Conservation (phyloP, 2,888 invertebrate genomes). For the Mamestra brassicae region DNA sequence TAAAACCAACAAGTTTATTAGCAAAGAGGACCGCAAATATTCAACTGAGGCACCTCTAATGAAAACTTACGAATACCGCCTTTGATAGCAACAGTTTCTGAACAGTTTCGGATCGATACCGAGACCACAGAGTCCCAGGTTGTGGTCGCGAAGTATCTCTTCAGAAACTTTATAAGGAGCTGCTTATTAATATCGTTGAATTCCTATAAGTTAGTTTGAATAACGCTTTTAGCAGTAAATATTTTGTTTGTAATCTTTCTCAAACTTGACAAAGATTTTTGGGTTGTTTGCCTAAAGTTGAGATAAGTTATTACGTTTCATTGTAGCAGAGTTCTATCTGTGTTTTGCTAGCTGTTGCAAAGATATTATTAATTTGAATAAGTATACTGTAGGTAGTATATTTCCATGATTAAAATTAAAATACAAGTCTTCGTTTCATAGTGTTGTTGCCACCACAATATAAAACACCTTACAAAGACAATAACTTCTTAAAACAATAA, state of each 20-base stretch:
- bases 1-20: constrained; percentile 49
- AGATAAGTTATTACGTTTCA: neutral
- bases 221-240: neutral
- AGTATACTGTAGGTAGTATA: neutral
- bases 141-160: constrained; percentile 9
- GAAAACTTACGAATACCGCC: constrained; percentile 39
- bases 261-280: constrained; percentile 1
- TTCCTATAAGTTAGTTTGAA: constrained; percentile 6
- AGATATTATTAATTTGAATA: neutral
- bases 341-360: neutral
- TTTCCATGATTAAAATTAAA: neutral
- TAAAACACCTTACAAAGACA: neutral
- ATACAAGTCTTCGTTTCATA: neutral
- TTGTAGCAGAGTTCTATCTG: neutral
- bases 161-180: constrained; percentile 4
- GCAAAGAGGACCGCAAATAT: constrained; percentile 41
- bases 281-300: neutral
- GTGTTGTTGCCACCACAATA: neutral
- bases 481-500: constrained; percentile 11
- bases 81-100: constrained; percentile 50
- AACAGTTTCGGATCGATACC: constrained; percentile 20
- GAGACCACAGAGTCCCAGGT: constrained; percentile 23
- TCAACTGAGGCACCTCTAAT: constrained; percentile 16
- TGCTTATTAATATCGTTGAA: constrained; percentile 10
- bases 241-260: neutral